Conservation (phyloP, 2,888 invertebrate species). For the Eristalis arbustorum region DNA sequence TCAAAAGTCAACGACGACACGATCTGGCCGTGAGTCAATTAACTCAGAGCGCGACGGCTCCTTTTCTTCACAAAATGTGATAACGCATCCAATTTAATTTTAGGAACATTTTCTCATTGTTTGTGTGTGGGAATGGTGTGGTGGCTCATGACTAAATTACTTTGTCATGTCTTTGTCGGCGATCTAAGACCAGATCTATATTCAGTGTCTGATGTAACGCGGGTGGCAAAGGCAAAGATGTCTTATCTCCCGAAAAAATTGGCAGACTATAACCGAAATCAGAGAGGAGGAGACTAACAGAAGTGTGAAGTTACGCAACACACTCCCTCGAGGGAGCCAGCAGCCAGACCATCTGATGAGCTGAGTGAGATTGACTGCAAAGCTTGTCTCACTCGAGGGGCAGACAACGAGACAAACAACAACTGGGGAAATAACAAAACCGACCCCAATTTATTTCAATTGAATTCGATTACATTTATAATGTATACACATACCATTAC, state of each 20-base stretch:
- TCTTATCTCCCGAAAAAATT: not conserved
- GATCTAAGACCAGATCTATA: conserved; percentile 17
- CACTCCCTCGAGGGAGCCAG: not conserved
- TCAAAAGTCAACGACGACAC: conserved; percentile 6
- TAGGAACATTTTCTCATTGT: conserved; percentile 49
- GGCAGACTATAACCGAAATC: not conserved
- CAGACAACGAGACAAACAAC: too few relatives aligned
- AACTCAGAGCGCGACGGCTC: not conserved
- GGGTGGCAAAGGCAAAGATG: not conserved
- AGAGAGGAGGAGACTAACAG: not conserved
- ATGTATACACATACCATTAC: conserved; percentile 18
- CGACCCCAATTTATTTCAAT: conserved; percentile 62
- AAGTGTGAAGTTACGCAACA: conserved; percentile 6
- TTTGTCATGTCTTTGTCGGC: conserved; percentile 52
- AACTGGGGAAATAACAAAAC: conserved; percentile 36
- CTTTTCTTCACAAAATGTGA: conserved; percentile 10
- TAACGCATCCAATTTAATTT: conserved; percentile 52
- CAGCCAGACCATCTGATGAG: not conserved
- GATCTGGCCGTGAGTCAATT: conserved; percentile 50
- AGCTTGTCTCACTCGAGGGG: too few relatives aligned
- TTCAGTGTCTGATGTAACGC: conserved; percentile 19
- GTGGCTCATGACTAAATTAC: conserved; percentile 50
- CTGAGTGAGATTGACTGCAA: too few relatives aligned
- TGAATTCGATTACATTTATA: conserved; percentile 57
- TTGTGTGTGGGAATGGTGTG: not conserved